A percentile compares a stretch with the other conserved stretches of the same genome.
Conservation (phyloP, 2,797 vertebrate species). For the Karalla daura region DNA sequence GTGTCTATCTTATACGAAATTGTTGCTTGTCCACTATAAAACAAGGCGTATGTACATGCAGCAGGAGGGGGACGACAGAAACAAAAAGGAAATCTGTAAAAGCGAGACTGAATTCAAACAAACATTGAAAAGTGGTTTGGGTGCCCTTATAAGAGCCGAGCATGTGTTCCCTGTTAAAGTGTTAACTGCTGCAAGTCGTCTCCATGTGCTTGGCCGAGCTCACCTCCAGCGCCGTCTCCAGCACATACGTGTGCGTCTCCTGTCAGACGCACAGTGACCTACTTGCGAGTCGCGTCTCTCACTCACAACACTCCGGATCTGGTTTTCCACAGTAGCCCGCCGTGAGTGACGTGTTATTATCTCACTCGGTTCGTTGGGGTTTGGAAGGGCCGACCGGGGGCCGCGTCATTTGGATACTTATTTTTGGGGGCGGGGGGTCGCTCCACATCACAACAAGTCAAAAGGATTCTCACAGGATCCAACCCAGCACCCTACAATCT, state of each 20-base stretch:
- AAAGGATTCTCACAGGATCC: conserved; percentile 58
- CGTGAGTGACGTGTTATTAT: conserved; percentile 58
- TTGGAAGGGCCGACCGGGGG: conserved; percentile 35
- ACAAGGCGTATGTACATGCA: no score
- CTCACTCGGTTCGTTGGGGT: conserved; percentile 35
- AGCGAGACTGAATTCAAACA: conserved; percentile 15
- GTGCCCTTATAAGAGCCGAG: background rate
- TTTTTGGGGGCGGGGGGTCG: no score
- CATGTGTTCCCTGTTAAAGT: conserved; percentile 6
- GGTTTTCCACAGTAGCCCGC: conserved; percentile 27
- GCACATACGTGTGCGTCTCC: background rate
- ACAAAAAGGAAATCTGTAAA: background rate
- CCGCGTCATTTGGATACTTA: conserved; percentile 58
- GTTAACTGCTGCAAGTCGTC: background rate
- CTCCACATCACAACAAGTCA: conserved; percentile 57
- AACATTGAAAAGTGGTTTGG: background rate
- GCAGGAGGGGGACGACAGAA: background rate
- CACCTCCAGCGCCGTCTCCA: background rate
- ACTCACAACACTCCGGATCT: background rate
- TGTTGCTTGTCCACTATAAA: no score
- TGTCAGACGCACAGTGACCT: conserved; percentile 16
- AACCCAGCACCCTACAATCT: conserved; percentile 68
- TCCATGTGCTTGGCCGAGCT: background rate
- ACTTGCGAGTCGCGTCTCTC: conserved; percentile 10
- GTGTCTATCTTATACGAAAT: no score